Conservation (phyloP, 1,140 invertebrate species). For the Holcopasites calliopsidis region DNA sequence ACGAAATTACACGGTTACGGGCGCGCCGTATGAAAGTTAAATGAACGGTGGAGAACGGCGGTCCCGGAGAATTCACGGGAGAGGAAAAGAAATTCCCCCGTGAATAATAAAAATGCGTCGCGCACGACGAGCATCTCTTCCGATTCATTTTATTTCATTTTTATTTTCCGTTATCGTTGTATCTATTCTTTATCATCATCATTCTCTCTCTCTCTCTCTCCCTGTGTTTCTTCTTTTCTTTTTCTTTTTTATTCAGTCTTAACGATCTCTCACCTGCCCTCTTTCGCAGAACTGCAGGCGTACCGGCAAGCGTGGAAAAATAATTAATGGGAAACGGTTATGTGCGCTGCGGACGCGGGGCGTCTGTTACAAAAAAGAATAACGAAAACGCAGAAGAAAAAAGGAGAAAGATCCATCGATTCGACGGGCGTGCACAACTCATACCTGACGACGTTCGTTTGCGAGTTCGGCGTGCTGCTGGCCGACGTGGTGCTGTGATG, state of each 20-base stretch:
- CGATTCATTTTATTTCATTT: conserved; percentile 4
- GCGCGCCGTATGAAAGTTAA: conserved; percentile 37
- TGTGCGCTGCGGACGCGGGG: not conserved
- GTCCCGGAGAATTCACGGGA: not conserved
- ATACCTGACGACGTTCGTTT: conserved; percentile 78
- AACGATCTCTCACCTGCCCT: conserved; percentile 71
- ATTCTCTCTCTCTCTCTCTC: too few species aligned
- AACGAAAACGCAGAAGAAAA: not conserved
- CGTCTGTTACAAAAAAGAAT: conserved; percentile 34
- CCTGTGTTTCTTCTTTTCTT: not conserved
- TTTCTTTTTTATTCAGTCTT: conserved; percentile 16
- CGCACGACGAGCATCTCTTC: not conserved
- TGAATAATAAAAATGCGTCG: not conserved
- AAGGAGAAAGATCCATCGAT: conserved; percentile 31
- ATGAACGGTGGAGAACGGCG: conserved; percentile 4
- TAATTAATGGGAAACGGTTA: conserved; percentile 39
- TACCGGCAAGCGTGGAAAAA: conserved; percentile 61
- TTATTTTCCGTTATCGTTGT: not conserved
- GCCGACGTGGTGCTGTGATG: conserved; percentile 75
- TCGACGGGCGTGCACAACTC: conserved; percentile 31
- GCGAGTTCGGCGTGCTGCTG: conserved; percentile 74
- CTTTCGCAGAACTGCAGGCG: conserved; percentile 70
- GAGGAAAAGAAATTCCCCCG: not conserved
- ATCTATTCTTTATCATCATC: too few species aligned
- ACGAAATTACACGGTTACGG: conserved; percentile 40